Percentiles rank a stretch among this genome's conserved stretches.
phyloP scores from a whole-genome alignment of 2,888 invertebrate species.

The Sisyra terminalis region DNA sequence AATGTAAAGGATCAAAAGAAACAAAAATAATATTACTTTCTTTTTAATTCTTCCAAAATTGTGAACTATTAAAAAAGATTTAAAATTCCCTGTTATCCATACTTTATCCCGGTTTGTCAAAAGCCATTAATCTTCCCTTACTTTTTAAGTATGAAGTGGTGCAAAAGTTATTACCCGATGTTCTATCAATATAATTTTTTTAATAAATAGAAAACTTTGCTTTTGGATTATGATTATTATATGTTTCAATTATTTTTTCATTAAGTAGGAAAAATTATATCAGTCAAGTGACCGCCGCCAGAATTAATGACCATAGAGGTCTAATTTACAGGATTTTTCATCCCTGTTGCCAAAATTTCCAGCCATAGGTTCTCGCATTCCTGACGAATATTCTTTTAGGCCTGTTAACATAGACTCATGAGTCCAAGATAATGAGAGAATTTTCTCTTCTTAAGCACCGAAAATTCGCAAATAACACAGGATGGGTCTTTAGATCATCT shows the following conservation, averaged over 20 bases:
- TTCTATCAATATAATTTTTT: neutral
- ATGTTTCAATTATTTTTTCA: constrained; percentile 8
- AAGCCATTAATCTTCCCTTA: too few species aligned
- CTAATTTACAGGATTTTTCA: constrained; percentile 1
- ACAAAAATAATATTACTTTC: too few species aligned
- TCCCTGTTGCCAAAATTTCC: constrained; percentile 12
- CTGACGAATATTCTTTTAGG: constrained; percentile 9
- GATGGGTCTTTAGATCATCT: too few species aligned
- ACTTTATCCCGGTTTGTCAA: too few species aligned
- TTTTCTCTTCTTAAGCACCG: too few species aligned
- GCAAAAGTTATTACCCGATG: neutral
- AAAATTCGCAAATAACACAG: too few species aligned
- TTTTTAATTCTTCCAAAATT: too few species aligned
- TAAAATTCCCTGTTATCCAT: too few species aligned
- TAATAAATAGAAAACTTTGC: neutral
- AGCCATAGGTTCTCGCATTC: constrained; percentile 13
- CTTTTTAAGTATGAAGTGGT: neutral
- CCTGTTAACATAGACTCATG: constrained; percentile 12
- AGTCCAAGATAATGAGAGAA: too few species aligned
- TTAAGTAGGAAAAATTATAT: constrained; percentile 10
- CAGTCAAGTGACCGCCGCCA: constrained; percentile 8
- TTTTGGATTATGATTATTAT: constrained; percentile 11
- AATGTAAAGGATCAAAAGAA: too few species aligned
- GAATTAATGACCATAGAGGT: constrained; percentile 6
- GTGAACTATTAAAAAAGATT: too few species aligned